These are phyloP conservation scores for Monoplex corrugatus DNA, from an alignment of 2,888 invertebrate species.

Conservation along the genomic window DNA sequence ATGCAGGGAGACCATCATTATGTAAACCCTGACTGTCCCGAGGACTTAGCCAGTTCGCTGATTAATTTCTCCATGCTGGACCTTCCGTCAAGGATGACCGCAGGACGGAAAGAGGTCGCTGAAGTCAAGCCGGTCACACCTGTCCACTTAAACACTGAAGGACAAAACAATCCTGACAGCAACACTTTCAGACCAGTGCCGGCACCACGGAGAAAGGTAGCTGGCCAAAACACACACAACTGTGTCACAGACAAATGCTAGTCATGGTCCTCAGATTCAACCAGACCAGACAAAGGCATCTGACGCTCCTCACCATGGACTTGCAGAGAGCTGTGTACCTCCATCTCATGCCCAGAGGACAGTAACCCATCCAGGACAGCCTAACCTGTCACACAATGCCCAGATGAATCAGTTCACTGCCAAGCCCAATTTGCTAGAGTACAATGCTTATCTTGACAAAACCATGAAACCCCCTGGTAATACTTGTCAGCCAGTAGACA, in stretches of 20 bases:
- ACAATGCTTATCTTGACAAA: neutral
- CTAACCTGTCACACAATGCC: neutral
- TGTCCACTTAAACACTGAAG: neutral
- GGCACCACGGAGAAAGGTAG: neutral
- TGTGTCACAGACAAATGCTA: neutral
- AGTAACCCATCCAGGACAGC: neutral
- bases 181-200: neutral
- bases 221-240: neutral
- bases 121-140: neutral
- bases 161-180: neutral
- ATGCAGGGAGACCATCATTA: neutral
- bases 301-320: too few relatives aligned
- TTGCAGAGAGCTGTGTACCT: too few relatives aligned
- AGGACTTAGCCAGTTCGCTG: neutral
- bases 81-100: neutral
- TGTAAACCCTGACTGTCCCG: neutral
- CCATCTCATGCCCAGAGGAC: neutral
- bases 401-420: neutral
- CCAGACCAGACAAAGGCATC: neutral
- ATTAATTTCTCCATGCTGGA: conserved; percentile 5
- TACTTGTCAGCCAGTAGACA: neutral
- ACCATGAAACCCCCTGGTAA: neutral
- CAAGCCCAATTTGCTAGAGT: neutral
- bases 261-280: neutral
- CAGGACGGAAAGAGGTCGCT: neutral